Base-by-base conservation (phyloP, 1,140 invertebrate species). In the Bicyclus anynana region DNA sequence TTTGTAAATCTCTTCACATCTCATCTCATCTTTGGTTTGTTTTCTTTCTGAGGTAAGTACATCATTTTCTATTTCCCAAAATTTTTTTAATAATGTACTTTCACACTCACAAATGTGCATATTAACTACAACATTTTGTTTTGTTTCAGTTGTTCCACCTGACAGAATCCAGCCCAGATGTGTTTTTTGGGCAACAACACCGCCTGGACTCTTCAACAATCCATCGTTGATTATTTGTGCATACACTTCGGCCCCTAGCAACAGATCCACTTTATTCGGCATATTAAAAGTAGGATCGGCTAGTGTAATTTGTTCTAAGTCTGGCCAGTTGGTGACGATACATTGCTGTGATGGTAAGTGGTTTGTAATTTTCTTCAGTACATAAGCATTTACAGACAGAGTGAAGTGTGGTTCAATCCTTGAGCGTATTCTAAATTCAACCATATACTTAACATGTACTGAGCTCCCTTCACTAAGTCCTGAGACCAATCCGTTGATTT, bases 371-470 rank as follows among this genome's bases (percentile, higher is more conserved):
- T 20, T 16, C 2, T 56, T 57, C 23, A 62, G 26, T 40, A 62
- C 49, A 53, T 57, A 62, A 18, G 54, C 54, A 2, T 53, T 57
- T 14, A 62, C 27, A 18, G n/a, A 38, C 18, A 57, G 13, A 44
- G 33, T 44, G 23, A 42, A 38, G 23, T 21, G 35, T 17, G 60
- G 44, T 21, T 57, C 23, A 27, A 21, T 10, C 26, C 54, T 35
- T 14, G 60, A 57, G 5, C 26, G 29, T 16, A 57, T 6, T 35
- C 44, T 16, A 10, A 57, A 29, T 23, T 49, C 21, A n/a, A 62
- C 50, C 6, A 47, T 53, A 21, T 52, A 49, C 5, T 53, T 56
- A 9, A 29, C 53, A 12, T 12, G n/a, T 27, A 60, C 9, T 27
- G 10, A 18, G 9, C 38, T 47, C 1, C 60, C 60, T 23, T 62